Evolutionary conservation across 1,140 invertebrate genomes (phyloP).

Genomic region (Nomia melanderi): DNA sequence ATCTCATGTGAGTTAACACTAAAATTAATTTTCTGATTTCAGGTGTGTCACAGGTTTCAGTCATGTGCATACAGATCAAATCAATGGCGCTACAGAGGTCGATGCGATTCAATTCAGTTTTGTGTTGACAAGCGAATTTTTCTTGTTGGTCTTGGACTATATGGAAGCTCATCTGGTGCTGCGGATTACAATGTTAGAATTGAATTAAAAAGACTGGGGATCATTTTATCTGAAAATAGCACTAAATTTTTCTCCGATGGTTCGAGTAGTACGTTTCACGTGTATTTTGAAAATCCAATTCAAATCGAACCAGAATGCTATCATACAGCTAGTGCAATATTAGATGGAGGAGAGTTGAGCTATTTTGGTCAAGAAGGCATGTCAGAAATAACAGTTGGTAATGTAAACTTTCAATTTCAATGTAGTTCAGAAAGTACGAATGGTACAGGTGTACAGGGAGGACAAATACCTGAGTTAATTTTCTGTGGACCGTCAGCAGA

Average conservation of each 20-base stretch:
- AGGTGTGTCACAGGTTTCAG: slow-evolving; percentile 96
- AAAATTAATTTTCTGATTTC: slow-evolving; percentile 47
- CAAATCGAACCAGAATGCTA: slow-evolving; percentile 95
- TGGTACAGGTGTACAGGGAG: slow-evolving; percentile 95
- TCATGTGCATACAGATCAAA: slow-evolving; percentile 97
- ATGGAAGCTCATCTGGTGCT: slow-evolving; percentile 94
- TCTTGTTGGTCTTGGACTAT: slow-evolving; percentile 94
- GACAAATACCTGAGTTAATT: slow-evolving; percentile 96
- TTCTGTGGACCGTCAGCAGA: slow-evolving; percentile 91
- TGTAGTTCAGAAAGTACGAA: slow-evolving; percentile 97
- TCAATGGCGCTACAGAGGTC: slow-evolving; percentile 95
- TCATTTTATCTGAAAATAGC: slow-evolving; percentile 92
- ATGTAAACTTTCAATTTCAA: slow-evolving; percentile 96
- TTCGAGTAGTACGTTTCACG: slow-evolving; percentile 95
- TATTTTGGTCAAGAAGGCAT: slow-evolving; percentile 98
- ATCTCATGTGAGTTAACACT: neutral
- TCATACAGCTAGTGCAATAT: slow-evolving; percentile 93
- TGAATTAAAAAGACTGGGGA: slow-evolving; percentile 92
- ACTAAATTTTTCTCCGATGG: slow-evolving; percentile 97
- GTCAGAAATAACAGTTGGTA: slow-evolving; percentile 93
- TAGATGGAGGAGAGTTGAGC: slow-evolving; percentile 94
- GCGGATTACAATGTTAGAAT: slow-evolving; percentile 95
- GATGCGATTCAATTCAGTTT: slow-evolving; percentile 96
- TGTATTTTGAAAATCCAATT: slow-evolving; percentile 95
- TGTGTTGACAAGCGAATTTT: slow-evolving; percentile 95